phyloP scores from a whole-genome alignment of 1,140 invertebrate genomes.

The Uloborus diversus region DNA sequence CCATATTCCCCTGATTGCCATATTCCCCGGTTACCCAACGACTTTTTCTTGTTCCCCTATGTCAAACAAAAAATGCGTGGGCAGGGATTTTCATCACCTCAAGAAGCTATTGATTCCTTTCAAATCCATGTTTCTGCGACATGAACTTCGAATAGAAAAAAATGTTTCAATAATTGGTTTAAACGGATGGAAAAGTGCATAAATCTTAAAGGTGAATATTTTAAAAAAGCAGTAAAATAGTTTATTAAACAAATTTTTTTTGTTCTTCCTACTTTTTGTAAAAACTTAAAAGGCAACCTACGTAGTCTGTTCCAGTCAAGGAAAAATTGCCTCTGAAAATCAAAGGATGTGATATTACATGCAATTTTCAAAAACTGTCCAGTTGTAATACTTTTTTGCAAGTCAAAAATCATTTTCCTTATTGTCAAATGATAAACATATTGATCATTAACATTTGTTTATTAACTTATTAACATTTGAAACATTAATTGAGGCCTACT shows the following conservation, averaged over 20 bases:
- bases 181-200: conserved; percentile 9
- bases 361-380: no score
- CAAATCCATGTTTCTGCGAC: background rate
- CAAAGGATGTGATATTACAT: no score
- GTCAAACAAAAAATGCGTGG: background rate
- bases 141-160: background rate
- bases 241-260: background rate
- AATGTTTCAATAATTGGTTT: background rate
- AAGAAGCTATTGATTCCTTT: background rate
- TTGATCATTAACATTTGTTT: no score
- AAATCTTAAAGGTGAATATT: no score
- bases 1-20: background rate
- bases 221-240: background rate
- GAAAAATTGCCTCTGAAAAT: no score
- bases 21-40: background rate
- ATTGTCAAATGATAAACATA: no score
- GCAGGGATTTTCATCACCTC: background rate
- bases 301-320: no score
- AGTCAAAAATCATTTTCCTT: no score
- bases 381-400: no score
- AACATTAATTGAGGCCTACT: no score
- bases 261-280: background rate
- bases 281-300: background rate
- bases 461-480: no score
- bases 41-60: background rate